phyloP scores from a whole-genome alignment of 2,113 vertebrate species.

The Hyaena hyaena region DNA sequence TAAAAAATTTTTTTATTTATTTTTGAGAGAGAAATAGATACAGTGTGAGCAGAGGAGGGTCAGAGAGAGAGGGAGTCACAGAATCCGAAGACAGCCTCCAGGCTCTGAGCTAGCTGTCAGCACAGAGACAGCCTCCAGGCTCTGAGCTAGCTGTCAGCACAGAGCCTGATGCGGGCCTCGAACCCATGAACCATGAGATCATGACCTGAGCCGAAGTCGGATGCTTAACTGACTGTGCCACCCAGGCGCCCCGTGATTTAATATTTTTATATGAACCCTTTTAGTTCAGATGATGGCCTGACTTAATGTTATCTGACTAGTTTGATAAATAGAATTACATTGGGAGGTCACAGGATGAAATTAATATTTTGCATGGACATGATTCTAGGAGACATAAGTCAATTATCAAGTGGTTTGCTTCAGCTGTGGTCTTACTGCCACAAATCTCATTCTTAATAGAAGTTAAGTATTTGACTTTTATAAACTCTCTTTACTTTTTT shows the following conservation, averaged over 20 bases:
- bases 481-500: neutral
- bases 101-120: too few relatives aligned
- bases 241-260: neutral
- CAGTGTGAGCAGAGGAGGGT: too few relatives aligned
- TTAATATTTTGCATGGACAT: neutral
- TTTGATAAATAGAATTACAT: constrained; percentile 8
- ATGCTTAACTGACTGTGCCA: too few relatives aligned
- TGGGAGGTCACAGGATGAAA: neutral
- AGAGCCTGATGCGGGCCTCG: too few relatives aligned
- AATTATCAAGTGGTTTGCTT: constrained; percentile 46
- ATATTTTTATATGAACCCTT: constrained; percentile 17
- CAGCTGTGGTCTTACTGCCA: neutral
- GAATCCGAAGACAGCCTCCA: too few relatives aligned
- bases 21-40: too few relatives aligned
- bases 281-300: neutral
- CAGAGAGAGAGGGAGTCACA: too few relatives aligned
- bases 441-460: neutral
- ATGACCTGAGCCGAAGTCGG: too few relatives aligned
- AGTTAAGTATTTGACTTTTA: constrained; percentile 36
- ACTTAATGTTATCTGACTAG: constrained; percentile 5
- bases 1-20: too few relatives aligned
- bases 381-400: constrained; percentile 8
- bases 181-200: too few relatives aligned
- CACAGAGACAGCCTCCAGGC: too few relatives aligned
- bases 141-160: too few relatives aligned